phyloP scores from a whole-genome alignment of 2,113 vertebrate genomes.

The Notarius lentiginosus region DNA sequence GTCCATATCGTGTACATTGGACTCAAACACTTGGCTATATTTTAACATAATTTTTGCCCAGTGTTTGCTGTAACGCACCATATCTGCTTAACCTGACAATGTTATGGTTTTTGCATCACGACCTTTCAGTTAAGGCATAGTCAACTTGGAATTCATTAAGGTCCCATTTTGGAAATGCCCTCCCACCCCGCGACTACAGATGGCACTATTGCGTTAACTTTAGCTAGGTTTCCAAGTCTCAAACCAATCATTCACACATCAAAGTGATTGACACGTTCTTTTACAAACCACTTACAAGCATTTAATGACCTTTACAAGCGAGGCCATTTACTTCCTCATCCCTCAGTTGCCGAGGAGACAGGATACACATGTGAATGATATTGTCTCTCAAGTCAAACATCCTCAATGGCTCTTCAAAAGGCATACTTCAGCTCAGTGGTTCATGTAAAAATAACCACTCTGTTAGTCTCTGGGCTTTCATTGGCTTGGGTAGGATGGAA shows the following conservation, averaged over 20 bases:
- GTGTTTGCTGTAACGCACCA: background rate
- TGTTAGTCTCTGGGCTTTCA: constrained; percentile 64
- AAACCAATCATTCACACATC: constrained; percentile 55
- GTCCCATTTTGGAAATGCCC: background rate
- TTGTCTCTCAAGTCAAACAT: constrained; percentile 54
- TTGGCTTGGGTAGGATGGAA: constrained; percentile 61
- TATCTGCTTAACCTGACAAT: background rate
- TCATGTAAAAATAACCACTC: constrained; percentile 64
- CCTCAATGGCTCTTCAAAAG: constrained; percentile 60
- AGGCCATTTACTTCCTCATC: constrained; percentile 35
- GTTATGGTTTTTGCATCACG: background rate
- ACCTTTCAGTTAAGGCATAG: background rate
- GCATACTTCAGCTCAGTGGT: constrained; percentile 56
- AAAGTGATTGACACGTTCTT: constrained; percentile 62
- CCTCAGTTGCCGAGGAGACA: constrained; percentile 44
- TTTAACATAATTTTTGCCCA: background rate
- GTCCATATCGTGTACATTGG: background rate
- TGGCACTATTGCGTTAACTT: constrained; percentile 71
- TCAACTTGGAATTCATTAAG: background rate
- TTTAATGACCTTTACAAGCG: constrained; percentile 59
- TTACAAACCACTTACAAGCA: constrained; percentile 56
- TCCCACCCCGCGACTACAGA: constrained; percentile 71
- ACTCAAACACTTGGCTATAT: background rate
- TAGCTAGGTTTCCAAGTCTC: constrained; percentile 34
- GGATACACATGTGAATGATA: constrained; percentile 48